phyloP scores from a whole-genome alignment of 2,797 vertebrate species.

The Chelmon rostratus region DNA sequence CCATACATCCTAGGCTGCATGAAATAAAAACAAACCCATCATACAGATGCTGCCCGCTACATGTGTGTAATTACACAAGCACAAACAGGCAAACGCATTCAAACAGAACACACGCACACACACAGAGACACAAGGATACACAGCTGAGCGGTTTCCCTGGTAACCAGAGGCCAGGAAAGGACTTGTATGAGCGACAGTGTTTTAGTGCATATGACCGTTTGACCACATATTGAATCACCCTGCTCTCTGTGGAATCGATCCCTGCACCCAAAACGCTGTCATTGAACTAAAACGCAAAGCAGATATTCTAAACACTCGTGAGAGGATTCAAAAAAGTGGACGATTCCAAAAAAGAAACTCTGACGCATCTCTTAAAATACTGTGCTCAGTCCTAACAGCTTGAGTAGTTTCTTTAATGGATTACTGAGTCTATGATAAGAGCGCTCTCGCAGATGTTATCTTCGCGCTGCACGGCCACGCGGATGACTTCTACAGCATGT shows the following conservation, averaged over 20 bases:
- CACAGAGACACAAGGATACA: constrained; percentile 7
- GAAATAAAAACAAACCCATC: constrained; percentile 2
- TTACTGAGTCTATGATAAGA: constrained; percentile 35
- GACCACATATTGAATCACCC: constrained; percentile 12
- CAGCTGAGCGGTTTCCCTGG: constrained; percentile 69
- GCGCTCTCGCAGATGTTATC: constrained; percentile 52
- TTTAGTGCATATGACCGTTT: constrained; percentile 29
- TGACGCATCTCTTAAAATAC: constrained; percentile 1
- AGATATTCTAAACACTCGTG: constrained; percentile 7
- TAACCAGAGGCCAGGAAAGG: constrained; percentile 55
- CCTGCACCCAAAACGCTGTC: constrained; percentile 7
- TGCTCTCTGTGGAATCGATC: constrained; percentile 11
- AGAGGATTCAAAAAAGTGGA: constrained; percentile 3
- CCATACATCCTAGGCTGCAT: constrained; percentile 19
- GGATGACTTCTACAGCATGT: constrained; percentile 43
- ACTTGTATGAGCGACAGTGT: constrained; percentile 40
- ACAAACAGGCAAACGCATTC: constrained; percentile 25
- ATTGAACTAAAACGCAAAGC: constrained; percentile 1
- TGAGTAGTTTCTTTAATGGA: constrained; percentile 35
- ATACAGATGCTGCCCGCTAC: constrained; percentile 47
- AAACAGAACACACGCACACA: constrained; percentile 14
- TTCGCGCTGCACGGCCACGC: constrained; percentile 1
- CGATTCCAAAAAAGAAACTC: neutral
- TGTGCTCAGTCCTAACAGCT: constrained; percentile 37
- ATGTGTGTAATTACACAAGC: constrained; percentile 18